Evolutionary conservation across 2,113 vertebrate species (phyloP).

Genomic region (Oceanodroma tethys): DNA sequence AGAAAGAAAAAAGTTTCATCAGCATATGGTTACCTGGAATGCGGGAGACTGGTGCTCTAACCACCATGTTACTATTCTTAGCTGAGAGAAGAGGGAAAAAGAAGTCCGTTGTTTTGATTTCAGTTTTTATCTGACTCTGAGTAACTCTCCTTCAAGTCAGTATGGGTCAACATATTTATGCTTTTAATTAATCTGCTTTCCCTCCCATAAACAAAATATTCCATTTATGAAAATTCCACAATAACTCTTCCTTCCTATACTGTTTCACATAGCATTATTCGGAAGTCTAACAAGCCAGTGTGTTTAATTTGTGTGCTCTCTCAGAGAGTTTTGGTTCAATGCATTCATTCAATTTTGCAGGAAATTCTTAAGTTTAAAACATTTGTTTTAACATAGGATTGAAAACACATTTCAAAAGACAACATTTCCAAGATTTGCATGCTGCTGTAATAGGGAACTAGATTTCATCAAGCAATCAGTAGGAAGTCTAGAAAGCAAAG

Average conservation of each 20-base stretch:
- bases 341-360: neutral
- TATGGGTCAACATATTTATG: neutral
- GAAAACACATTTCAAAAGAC: neutral
- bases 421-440: neutral
- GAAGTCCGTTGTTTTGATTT: neutral
- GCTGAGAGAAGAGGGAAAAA: neutral
- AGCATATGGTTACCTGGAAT: neutral
- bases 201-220: neutral
- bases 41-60: neutral
- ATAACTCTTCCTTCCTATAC: neutral
- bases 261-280: neutral
- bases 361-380: neutral
- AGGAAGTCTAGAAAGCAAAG: neutral
- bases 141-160: neutral
- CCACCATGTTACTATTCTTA: accelerated
- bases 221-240: neutral
- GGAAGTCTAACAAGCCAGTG: neutral
- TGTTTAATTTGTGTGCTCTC: neutral
- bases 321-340: neutral
- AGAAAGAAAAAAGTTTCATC: neutral
- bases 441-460: neutral
- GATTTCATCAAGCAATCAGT: neutral
- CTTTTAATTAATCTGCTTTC: neutral
- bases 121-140: neutral
- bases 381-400: neutral